phyloP scores from a whole-genome alignment of 2,888 invertebrate genomes.

The Scaptomyza tumidula region DNA sequence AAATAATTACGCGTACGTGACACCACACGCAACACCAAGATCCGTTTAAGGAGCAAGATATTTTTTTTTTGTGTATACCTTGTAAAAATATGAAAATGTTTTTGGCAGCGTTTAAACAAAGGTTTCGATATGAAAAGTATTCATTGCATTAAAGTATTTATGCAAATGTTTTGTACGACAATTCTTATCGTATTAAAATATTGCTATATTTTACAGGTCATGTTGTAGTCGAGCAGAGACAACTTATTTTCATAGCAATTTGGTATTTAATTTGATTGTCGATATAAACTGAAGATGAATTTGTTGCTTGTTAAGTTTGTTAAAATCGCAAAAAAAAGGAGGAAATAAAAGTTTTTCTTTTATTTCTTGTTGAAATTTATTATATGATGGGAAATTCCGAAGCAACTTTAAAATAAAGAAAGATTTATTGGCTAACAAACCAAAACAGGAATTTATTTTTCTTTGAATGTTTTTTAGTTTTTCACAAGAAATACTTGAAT shows the following conservation, averaged over 20 bases:
- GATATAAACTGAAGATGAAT: constrained; percentile 15
- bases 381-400: not conserved
- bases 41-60: constrained; percentile 24
- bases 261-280: constrained; percentile 13
- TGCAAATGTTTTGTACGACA: no score
- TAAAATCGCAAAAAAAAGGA: constrained; percentile 1
- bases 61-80: constrained; percentile 20
- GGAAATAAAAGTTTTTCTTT: not conserved
- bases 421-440: not conserved
- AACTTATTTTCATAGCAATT: constrained; percentile 3
- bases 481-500: no score
- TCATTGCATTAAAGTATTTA: no score
- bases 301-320: constrained; percentile 21
- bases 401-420: not conserved
- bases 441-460: not conserved
- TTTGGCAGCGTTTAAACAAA: not conserved
- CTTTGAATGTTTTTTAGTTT: no score
- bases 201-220: not conserved
- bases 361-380: not conserved
- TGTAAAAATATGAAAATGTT: not conserved
- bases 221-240: not conserved
- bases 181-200: not conserved
- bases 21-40: constrained; percentile 18
- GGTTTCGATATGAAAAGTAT: not conserved
- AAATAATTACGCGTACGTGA: constrained; percentile 56